phyloP scores from a whole-genome alignment of 92 coral and sea anemone genomes.

The Meandrina meandrites region DNA sequence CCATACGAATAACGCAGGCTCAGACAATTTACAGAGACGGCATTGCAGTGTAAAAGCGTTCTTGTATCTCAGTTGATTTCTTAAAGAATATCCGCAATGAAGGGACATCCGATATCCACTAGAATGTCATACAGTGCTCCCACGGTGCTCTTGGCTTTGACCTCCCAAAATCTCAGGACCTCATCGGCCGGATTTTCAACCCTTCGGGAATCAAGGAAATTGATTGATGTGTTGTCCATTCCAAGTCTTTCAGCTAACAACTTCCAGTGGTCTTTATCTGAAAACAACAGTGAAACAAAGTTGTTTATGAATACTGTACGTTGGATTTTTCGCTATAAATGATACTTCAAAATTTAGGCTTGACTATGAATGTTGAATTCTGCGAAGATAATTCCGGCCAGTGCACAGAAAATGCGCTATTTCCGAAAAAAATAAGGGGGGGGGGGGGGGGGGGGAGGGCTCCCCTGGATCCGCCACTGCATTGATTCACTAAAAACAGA shows the following conservation, averaged over 20 bases:
- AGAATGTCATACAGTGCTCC: slow-evolving; percentile 78
- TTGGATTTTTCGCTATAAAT: no score
- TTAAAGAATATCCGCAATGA: slow-evolving; percentile 72
- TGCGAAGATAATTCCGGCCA: no score
- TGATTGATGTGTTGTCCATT: slow-evolving; percentile 30
- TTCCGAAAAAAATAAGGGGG: no score
- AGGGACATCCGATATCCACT: slow-evolving; percentile 52
- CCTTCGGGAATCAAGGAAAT: slow-evolving; percentile 43
- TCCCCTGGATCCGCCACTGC: no score
- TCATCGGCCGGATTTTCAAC: slow-evolving; percentile 79
- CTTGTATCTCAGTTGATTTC: background rate
- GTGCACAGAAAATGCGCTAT: no score
- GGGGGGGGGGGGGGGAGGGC: no score
- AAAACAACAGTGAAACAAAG: background rate
- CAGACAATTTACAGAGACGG: no score
- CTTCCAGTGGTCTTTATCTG: slow-evolving; percentile 75
- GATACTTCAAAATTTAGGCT: background rate
- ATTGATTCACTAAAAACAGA: no score
- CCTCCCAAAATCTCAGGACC: slow-evolving; percentile 81
- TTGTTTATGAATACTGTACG: background rate
- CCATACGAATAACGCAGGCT: background rate
- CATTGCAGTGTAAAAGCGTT: background rate
- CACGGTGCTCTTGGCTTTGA: slow-evolving; percentile 63
- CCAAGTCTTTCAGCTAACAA: slow-evolving; percentile 58
- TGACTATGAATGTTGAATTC: no score